These are phyloP conservation scores for Apodemia hepburni DNA, from an alignment of 2,888 invertebrate species.

Conservation along the genomic window DNA sequence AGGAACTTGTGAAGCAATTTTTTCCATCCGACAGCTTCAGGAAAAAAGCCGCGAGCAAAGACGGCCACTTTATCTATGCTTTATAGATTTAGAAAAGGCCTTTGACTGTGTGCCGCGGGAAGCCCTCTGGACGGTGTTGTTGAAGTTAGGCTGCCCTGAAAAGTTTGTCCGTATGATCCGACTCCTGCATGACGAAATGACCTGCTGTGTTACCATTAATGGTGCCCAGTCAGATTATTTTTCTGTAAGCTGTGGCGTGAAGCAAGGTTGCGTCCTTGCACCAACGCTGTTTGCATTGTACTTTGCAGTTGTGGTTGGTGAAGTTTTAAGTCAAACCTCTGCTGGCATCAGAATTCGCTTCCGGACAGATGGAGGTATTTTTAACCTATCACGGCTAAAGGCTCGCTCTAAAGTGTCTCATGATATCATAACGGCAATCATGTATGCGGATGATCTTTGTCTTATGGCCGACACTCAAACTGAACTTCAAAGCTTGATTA, in stretches of 20 bases:
- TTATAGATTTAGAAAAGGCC: neutral
- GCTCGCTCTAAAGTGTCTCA: neutral
- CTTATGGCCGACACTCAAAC: too few species aligned
- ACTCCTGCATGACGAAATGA: constrained; percentile 24
- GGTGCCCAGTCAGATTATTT: constrained; percentile 15
- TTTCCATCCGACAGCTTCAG: too few species aligned
- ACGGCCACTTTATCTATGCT: too few species aligned
- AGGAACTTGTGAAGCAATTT: neutral
- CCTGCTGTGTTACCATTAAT: constrained; percentile 17
- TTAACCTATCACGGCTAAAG: neutral
- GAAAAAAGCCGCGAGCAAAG: too few species aligned
- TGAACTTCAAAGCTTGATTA: too few species aligned
- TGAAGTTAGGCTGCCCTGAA: constrained; percentile 25
- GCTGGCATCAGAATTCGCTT: neutral
- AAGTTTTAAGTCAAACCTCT: neutral
- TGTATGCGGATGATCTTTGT: too few species aligned
- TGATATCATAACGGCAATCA: neutral
- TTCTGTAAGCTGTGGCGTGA: neutral
- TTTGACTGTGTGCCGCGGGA: constrained; percentile 14
- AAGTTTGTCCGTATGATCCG: constrained; percentile 23
- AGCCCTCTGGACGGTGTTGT: constrained; percentile 21
- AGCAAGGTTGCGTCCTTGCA: neutral
- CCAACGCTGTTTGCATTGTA: neutral
- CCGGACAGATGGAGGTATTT: neutral
- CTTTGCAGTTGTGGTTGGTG: neutral